These are phyloP conservation scores for Bufo bufo DNA, from an alignment of 2,113 vertebrate genomes.

Conservation along the genomic window DNA sequence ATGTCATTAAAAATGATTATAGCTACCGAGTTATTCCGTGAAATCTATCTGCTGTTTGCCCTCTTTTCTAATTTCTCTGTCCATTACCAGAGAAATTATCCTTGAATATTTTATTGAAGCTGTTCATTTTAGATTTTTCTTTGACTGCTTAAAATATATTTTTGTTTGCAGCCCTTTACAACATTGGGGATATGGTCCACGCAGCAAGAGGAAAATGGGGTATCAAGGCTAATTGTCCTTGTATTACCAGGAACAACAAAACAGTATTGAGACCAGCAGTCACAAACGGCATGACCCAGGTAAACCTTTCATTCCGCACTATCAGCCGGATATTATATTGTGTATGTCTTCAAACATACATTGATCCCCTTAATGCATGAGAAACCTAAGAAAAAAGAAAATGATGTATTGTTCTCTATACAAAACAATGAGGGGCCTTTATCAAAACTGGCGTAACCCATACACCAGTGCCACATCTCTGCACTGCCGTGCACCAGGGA, in stretches of 20 bases:
- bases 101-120: too few species aligned
- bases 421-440: too few species aligned
- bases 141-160: neutral
- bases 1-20: neutral
- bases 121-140: neutral
- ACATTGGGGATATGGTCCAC: constrained; percentile 98
- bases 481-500: too few species aligned
- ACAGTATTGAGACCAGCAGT: constrained; percentile 87
- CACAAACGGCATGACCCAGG: constrained; percentile 96
- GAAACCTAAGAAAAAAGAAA: too few species aligned
- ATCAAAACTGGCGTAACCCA: too few species aligned
- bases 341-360: neutral
- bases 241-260: constrained; percentile 91
- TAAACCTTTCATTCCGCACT: constrained; percentile 62
- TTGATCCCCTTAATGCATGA: too few species aligned
- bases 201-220: constrained; percentile 97
- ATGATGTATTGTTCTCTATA: too few species aligned
- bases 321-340: neutral
- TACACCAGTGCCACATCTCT: too few species aligned
- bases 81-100: too few species aligned
- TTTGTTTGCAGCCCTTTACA: constrained; percentile 87
- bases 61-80: too few species aligned
- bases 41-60: neutral
- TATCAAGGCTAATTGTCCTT: constrained; percentile 98
- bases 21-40: neutral